Evolutionary conservation across 2,113 vertebrate genomes (phyloP).

Genomic region (Micromys minutus): DNA sequence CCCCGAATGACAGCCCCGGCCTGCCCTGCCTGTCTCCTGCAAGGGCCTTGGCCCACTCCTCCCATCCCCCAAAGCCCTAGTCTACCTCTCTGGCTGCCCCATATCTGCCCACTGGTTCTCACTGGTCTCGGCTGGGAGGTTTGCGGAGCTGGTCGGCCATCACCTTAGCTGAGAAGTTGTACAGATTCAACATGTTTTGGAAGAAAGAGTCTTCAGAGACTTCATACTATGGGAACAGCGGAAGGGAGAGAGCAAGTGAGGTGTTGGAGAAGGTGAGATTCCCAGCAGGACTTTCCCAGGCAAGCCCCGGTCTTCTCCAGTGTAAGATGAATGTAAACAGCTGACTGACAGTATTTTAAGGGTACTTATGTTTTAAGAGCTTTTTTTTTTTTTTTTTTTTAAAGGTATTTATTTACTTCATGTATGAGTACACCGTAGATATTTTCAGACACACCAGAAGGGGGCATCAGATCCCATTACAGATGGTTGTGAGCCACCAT

Average conservation of each 20-base stretch:
- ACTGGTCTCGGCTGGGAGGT: conserved; percentile 97
- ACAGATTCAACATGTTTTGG: conserved; percentile 98
- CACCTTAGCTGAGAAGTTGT: conserved; percentile 98
- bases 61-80: neutral
- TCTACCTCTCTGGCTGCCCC: conserved; percentile 28
- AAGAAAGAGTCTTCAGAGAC: conserved; percentile 98
- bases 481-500: too few relatives aligned
- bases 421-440: too few relatives aligned
- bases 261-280: neutral
- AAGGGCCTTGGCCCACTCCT: neutral
- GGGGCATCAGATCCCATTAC: too few relatives aligned
- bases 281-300: neutral
- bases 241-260: conserved; percentile 6
- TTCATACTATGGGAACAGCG: conserved; percentile 89
- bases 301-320: neutral
- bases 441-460: too few relatives aligned
- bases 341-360: neutral
- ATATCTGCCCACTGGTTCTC: conserved; percentile 71
- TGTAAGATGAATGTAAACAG: neutral
- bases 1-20: neutral
- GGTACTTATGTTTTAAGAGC: neutral
- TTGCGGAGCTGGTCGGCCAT: conserved; percentile 99
- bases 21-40: neutral
- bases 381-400: too few relatives aligned
- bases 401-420: too few relatives aligned